A percentile compares a stretch with the other conserved stretches of the same genome.
These are phyloP conservation scores for Archips xylosteana DNA, from an alignment of 2,888 invertebrate species.

Conservation along the genomic window DNA sequence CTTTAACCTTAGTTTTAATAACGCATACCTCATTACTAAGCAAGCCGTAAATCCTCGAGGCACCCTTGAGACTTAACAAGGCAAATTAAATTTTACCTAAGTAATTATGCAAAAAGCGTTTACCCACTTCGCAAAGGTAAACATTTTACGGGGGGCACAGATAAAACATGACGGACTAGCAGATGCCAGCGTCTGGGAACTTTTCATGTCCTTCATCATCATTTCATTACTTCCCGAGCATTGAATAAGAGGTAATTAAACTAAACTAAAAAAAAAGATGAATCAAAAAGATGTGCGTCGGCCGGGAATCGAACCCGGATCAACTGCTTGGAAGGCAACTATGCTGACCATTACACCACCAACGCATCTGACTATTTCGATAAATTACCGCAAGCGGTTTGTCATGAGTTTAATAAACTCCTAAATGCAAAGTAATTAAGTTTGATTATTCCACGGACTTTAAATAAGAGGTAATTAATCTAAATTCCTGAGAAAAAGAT, in stretches of 20 bases:
- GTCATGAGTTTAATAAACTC: too few species aligned
- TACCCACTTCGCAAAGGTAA: conserved; percentile 39
- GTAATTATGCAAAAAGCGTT: conserved; percentile 45
- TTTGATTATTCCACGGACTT: too few species aligned
- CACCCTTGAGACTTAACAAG: conserved; percentile 30
- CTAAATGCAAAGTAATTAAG: too few species aligned
- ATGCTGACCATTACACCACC: conserved; percentile 87
- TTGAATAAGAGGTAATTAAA: too few species aligned
- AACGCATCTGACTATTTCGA: conserved; percentile 59
- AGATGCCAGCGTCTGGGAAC: too few species aligned
- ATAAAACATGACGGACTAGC: conserved; percentile 7
- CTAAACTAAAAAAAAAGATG: too few species aligned
- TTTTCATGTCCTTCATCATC: too few species aligned
- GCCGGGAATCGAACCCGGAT: conserved; percentile 87
- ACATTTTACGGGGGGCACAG: conserved; percentile 33
- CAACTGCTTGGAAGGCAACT: conserved; percentile 87
- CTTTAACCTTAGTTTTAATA: neutral
- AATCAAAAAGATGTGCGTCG: conserved; percentile 70
- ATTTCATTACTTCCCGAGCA: too few species aligned
- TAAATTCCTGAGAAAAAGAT: neutral
- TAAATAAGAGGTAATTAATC: too few species aligned
- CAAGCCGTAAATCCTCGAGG: conserved; percentile 6
- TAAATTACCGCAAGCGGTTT: too few species aligned
- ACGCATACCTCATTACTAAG: conserved; percentile 5
- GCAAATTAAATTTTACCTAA: conserved; percentile 42